Percentiles rank a stretch among this genome's conserved stretches.
These are phyloP conservation scores for Coregonus suidteri DNA, from an alignment of 2,797 vertebrate genomes.

Conservation along the genomic window DNA sequence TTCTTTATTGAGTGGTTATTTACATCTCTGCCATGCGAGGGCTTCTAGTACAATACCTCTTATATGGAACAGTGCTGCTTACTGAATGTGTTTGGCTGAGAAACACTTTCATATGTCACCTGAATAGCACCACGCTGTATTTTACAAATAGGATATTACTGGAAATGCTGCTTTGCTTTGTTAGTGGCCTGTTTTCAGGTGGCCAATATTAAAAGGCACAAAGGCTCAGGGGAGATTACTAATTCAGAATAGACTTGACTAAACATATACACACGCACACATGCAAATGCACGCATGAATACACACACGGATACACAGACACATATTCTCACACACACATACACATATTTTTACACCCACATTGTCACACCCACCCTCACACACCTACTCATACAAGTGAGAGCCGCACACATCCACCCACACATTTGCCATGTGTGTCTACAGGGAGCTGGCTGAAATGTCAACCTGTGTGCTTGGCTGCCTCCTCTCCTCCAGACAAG, in stretches of 20 bases:
- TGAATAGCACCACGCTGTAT: conserved; percentile 44
- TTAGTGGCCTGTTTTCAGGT: conserved; percentile 40
- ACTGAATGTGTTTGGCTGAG: conserved; percentile 50
- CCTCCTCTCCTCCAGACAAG: conserved; percentile 54
- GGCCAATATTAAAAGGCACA: conserved; percentile 37
- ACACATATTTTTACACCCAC: too few relatives aligned
- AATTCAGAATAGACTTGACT: conserved; percentile 29
- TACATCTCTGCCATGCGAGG: conserved; percentile 37
- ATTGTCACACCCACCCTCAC: conserved; percentile 31
- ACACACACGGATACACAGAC: conserved; percentile 14
- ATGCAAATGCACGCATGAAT: conserved; percentile 6
- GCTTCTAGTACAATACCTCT: conserved; percentile 31
- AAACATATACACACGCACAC: conserved; percentile 40
- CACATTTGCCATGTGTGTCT: conserved; percentile 23
- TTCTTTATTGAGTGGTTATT: conserved; percentile 61
- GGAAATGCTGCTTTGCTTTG: conserved; percentile 32
- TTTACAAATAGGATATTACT: conserved; percentile 45
- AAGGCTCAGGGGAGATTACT: conserved; percentile 36
- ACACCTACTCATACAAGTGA: conserved; percentile 31
- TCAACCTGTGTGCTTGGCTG: conserved; percentile 73
- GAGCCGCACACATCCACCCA: conserved; percentile 57
- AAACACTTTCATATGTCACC: conserved; percentile 20
- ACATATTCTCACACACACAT: neutral
- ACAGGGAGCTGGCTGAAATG: conserved; percentile 73
- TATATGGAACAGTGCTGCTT: conserved; percentile 46